Evolutionary conservation across 2,797 vertebrate species (phyloP).

Genomic region (Parambassis ranga): DNA sequence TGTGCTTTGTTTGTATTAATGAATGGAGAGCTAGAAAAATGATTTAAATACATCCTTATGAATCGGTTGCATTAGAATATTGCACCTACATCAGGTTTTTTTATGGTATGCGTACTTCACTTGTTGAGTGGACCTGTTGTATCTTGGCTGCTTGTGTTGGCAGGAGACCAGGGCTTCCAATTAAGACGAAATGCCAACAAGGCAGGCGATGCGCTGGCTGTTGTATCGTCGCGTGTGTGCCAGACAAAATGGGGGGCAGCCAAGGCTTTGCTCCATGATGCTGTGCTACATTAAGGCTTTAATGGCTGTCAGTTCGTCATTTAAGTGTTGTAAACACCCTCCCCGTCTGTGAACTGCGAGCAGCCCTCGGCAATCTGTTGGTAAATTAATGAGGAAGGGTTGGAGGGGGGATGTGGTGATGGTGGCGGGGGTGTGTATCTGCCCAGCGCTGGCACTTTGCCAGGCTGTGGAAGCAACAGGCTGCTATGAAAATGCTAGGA

Average conservation of each 20-base stretch:
- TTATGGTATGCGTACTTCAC: neutral
- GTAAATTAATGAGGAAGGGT: slow-evolving; percentile 81
- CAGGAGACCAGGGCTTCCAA: slow-evolving; percentile 69
- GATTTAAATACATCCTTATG: neutral
- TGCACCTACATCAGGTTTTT: no score
- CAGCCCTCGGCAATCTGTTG: slow-evolving; percentile 72
- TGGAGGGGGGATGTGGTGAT: no score
- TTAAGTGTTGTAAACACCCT: slow-evolving; percentile 76
- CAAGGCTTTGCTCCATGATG: slow-evolving; percentile 39
- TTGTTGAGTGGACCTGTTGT: slow-evolving; percentile 70
- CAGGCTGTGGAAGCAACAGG: slow-evolving; percentile 75
- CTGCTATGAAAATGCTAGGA: slow-evolving; percentile 51
- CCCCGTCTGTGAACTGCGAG: slow-evolving; percentile 73
- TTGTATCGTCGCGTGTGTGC: slow-evolving; percentile 34
- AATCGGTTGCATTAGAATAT: no score
- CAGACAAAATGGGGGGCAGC: slow-evolving; percentile 60
- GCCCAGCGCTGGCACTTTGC: slow-evolving; percentile 77
- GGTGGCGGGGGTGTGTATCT: slow-evolving; percentile 10
- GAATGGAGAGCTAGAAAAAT: slow-evolving; percentile 13
- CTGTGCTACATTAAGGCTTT: slow-evolving; percentile 75
- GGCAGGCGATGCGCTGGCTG: slow-evolving; percentile 21
- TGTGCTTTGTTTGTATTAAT: slow-evolving; percentile 36
- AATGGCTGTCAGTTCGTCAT: slow-evolving; percentile 76
- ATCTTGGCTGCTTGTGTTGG: slow-evolving; percentile 73
- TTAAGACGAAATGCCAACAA: slow-evolving; percentile 70